phyloP scores from a whole-genome alignment of 1,140 invertebrate genomes.

The Oryctes rhinoceros region DNA sequence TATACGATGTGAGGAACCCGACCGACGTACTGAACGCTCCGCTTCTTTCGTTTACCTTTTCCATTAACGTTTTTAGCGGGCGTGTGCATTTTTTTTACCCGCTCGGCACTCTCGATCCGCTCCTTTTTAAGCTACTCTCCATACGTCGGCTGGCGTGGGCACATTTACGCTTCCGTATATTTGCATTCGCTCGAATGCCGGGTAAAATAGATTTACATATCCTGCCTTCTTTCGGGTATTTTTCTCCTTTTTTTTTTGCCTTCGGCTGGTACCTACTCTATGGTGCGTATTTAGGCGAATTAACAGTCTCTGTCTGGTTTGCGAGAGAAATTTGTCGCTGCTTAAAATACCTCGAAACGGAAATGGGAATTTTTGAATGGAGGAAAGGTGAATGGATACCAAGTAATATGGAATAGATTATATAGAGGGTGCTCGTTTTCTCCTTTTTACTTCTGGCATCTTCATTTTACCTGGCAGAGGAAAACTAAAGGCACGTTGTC shows the following conservation, averaged over 20 bases:
- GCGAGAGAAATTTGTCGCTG: too few relatives aligned
- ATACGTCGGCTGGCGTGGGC: not conserved
- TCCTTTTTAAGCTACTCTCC: not conserved
- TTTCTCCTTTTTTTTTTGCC: not conserved
- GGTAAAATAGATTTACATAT: conserved; percentile 16
- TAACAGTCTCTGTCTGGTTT: too few relatives aligned
- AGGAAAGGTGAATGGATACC: too few relatives aligned
- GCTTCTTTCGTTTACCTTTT: conserved; percentile 6
- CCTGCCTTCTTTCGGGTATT: not conserved
- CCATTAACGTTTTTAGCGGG: conserved; percentile 4
- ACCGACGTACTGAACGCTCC: too few relatives aligned
- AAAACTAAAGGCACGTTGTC: too few relatives aligned
- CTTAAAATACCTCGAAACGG: too few relatives aligned
- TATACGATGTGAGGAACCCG: not conserved
- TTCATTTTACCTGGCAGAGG: too few relatives aligned
- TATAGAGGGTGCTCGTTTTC: too few relatives aligned
- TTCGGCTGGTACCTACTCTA: not conserved
- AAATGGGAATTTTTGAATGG: too few relatives aligned
- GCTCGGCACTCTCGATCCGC: not conserved
- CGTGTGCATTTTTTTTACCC: not conserved
- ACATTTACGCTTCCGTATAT: not conserved
- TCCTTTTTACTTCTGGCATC: too few relatives aligned
- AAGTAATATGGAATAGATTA: too few relatives aligned
- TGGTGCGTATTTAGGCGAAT: too few relatives aligned
- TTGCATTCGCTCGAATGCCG: not conserved